phyloP scores from a whole-genome alignment of 2,888 invertebrate species.

The Caenorhabditis plicata region DNA sequence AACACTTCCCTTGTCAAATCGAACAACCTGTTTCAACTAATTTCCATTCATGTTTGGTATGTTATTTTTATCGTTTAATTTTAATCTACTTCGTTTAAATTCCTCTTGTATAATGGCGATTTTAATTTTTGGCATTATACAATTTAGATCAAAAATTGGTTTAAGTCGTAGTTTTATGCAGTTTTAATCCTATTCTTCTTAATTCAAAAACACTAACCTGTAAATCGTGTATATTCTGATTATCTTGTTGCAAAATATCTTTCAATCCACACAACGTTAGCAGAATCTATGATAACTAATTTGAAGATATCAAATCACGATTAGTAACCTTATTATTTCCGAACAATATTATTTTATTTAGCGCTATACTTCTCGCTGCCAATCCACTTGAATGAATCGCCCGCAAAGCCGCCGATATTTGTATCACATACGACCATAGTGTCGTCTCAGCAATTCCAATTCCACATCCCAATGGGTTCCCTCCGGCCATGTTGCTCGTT shows the following conservation, averaged over 20 bases:
- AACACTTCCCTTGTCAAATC: too few relatives aligned
- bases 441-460: conserved; percentile 79
- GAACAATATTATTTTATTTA: conserved; percentile 78
- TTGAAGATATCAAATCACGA: neutral
- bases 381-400: conserved; percentile 82
- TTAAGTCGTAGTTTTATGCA: too few relatives aligned
- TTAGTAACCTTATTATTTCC: conserved; percentile 51
- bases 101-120: too few relatives aligned
- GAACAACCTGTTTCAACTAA: too few relatives aligned
- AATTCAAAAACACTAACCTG: too few relatives aligned
- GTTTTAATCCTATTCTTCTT: too few relatives aligned
- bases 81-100: too few relatives aligned
- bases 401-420: conserved; percentile 87
- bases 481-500: conserved; percentile 3
- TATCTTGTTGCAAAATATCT: conserved; percentile 29
- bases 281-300: conserved; percentile 16
- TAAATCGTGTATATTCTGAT: conserved; percentile 23
- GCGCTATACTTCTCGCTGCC: conserved; percentile 83
- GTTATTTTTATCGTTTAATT: too few relatives aligned
- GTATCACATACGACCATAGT: conserved; percentile 92
- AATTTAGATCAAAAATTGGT: too few relatives aligned
- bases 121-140: too few relatives aligned
- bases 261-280: conserved; percentile 36
- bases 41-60: too few relatives aligned
- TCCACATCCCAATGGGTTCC: too few relatives aligned